phyloP scores from a whole-genome alignment of 2,888 invertebrate genomes.

The Protonemura montana region DNA sequence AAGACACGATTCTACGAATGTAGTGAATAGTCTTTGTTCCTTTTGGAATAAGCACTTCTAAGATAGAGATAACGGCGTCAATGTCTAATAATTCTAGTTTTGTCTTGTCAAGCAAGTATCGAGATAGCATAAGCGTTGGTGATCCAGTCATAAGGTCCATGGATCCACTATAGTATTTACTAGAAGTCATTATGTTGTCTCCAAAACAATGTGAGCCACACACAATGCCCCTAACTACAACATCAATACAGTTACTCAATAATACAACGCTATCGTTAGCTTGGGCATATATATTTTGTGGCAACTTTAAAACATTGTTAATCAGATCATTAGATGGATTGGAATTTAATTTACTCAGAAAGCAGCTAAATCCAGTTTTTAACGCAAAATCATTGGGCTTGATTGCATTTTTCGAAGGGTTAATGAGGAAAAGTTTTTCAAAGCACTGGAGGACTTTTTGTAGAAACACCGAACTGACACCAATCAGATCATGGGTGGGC shows the following conservation, averaged over 20 bases:
- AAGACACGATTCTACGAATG: not conserved
- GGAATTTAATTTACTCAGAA: not conserved
- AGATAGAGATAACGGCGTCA: not conserved
- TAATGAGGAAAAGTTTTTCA: not conserved
- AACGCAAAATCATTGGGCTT: not conserved
- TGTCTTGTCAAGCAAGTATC: not conserved
- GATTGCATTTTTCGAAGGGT: not conserved
- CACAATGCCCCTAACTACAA: not conserved
- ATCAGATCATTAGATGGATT: not conserved
- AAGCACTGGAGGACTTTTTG: not conserved
- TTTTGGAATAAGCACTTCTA: not conserved
- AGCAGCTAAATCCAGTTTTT: not conserved
- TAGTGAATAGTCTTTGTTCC: not conserved
- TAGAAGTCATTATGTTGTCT: not conserved
- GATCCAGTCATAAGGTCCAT: not conserved
- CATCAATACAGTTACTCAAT: not conserved
- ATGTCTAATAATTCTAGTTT: not conserved
- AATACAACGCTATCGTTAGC: not conserved
- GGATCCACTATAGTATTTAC: not conserved
- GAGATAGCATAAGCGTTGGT: not conserved
- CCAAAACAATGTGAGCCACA: not conserved
- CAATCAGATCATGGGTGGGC: not conserved
- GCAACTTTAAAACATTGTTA: not conserved
- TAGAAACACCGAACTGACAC: not conserved
- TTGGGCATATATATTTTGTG: not conserved